Evolutionary conservation across 2,113 vertebrate species (phyloP).

Genomic region (Hippocampus guttulatus): DNA sequence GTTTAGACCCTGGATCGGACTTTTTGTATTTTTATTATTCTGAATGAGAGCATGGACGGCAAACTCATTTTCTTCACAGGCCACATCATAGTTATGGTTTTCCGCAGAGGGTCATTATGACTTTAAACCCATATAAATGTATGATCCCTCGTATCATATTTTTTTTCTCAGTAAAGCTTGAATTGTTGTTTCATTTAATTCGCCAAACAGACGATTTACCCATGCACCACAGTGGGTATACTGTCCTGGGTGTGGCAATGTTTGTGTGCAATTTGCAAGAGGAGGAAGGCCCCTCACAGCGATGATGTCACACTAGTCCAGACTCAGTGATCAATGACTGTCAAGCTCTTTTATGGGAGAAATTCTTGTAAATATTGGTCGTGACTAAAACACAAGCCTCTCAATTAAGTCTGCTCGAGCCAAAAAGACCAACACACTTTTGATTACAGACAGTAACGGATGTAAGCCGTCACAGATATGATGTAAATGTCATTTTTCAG

Average conservation of each 20-base stretch:
- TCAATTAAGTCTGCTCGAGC: neutral
- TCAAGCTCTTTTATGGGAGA: neutral
- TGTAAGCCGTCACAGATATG: slow-evolving; percentile 11
- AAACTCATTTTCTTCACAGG: too few species aligned
- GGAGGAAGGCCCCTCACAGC: neutral
- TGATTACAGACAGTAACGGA: slow-evolving; percentile 11
- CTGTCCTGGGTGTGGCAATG: neutral
- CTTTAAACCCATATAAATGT: too few species aligned
- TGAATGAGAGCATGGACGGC: too few species aligned
- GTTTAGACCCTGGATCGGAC: too few species aligned
- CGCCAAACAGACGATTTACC: neutral
- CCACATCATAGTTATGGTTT: too few species aligned
- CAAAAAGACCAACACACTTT: neutral
- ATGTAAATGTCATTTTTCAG: slow-evolving; percentile 39
- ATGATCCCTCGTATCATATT: neutral
- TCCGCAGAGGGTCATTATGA: too few species aligned
- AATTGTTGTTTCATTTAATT: neutral
- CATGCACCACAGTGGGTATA: neutral
- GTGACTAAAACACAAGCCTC: neutral
- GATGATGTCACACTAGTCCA: neutral
- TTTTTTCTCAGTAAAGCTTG: neutral
- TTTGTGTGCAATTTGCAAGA: neutral
- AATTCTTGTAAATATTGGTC: neutral
- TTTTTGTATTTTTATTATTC: too few species aligned
- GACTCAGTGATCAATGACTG: neutral